Evolutionary conservation across 64 coral and sea anemone species (phyloP).

Genomic region (Hydrozoanthus tunicans): DNA sequence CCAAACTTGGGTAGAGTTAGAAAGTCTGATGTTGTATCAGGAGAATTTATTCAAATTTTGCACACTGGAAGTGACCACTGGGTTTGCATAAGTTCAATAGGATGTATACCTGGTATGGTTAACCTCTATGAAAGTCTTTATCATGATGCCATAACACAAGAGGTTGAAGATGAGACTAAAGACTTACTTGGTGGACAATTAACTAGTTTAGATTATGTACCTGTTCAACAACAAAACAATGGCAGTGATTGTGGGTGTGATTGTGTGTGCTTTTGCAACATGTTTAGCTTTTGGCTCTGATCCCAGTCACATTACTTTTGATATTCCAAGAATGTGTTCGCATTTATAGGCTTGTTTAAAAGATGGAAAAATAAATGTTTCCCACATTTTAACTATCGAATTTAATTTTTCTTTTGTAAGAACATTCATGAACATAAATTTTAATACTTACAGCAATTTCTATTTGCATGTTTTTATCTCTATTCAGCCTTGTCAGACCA

Average conservation of each 20-base stretch:
- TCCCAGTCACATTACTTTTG: slow-evolving; percentile 32
- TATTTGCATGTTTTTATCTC: slow-evolving; percentile 23
- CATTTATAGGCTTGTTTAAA: background rate
- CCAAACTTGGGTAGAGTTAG: background rate
- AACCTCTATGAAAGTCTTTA: slow-evolving; percentile 28
- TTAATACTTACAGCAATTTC: slow-evolving; percentile 3
- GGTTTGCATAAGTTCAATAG: slow-evolving; percentile 38
- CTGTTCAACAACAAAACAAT: slow-evolving; percentile 22
- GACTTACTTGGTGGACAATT: slow-evolving; percentile 18
- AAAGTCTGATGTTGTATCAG: slow-evolving; percentile 18
- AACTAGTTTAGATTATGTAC: background rate
- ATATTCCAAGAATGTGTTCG: slow-evolving; percentile 5
- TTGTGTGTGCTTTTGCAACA: background rate
- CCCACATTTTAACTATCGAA: slow-evolving; percentile 5
- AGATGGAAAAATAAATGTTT: slow-evolving; percentile 32
- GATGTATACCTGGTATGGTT: slow-evolving; percentile 6
- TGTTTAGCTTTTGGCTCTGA: slow-evolving; percentile 8
- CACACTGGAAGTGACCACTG: slow-evolving; percentile 3
- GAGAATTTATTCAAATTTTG: slow-evolving; percentile 30
- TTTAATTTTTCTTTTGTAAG: background rate
- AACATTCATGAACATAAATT: slow-evolving; percentile 3
- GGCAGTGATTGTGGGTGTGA: slow-evolving; percentile 35
- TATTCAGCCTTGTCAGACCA: slow-evolving; percentile 22
- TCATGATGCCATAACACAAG: slow-evolving; percentile 1
- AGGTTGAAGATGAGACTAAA: slow-evolving; percentile 16